Evolutionary conservation across 2,797 vertebrate species (phyloP), one percentile per base, ranked within the genome.

Genomic region (Mus spretus): DNA sequence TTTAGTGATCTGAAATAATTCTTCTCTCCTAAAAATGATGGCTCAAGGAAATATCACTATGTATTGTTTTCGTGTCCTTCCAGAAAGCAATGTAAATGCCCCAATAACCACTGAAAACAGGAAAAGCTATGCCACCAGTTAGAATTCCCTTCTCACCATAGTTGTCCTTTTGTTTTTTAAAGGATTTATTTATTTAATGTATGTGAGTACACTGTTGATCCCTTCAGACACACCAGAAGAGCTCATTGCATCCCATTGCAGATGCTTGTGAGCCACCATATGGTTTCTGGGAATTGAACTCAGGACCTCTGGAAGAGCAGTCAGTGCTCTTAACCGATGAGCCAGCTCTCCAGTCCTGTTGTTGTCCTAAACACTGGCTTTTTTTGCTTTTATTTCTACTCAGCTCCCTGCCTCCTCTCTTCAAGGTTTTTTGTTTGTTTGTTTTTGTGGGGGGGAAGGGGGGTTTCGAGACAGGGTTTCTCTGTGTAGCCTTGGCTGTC

Each of bases 371-470:
- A 90, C 74, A 61, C 17, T 72, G 59, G 15, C 15, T 44, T 95
- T 96, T 96, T 63, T n/a, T 61, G 92, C 83, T 90, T 96, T 95
- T 74, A 53, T 65, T 94, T 89, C 50, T 81, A 81, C 50, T 92
- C 74, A 40, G 11, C n/a, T 34, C 15, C 47, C 57, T 55, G 67
- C 22, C 24, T 80, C 31, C 17, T 44, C 8, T 31, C 67, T 80
- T 77, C 12, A 83, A 72, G 26, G 10, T 53, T 53, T 14, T 53
- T 12, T 11, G 10, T 13, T 53, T 47, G 44, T 47, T 47, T 47
- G 4, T 47, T 47, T 53, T 53, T 4, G 44, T 3, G 44, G 44
- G 44, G 44, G 5, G 44, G 44, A 2, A 44, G 40, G n/a, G n/a
- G n/a, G n/a, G n/a, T 53, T 53, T 53, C 1, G 53, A 53, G 53